Base-by-base conservation (phyloP, 2,888 invertebrate genomes). In the Malachius bipustulatus region DNA sequence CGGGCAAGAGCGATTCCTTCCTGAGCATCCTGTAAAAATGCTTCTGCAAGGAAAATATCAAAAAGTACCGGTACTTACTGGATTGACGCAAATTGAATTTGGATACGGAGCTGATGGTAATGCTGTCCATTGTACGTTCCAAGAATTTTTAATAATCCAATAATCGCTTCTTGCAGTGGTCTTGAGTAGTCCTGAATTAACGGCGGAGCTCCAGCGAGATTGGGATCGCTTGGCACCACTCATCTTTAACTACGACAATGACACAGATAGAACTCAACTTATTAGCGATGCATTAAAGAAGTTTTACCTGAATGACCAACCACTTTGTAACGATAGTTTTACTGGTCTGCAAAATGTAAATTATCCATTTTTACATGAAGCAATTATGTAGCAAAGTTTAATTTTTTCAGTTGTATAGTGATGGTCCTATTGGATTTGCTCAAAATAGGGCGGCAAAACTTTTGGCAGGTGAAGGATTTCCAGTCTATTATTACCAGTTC, bases 11-110 rank as follows among this genome's bases (percentile, higher is more conserved):
- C 62, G 76, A 38, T 82, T 79, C 55, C 58, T 82, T n/a, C 46
- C 64, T 0, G 70, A 68, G 9, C 69, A 76, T 48, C 81, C 81
- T 0, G 59, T 67, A 24, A 65, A 66, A 28, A 62, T 73, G 3
- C 71, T 77, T 34, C 60, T 65, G 16, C 54, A 66, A 36, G 74
- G 75, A 2, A 63, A 69, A 27, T 70, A 75, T 39, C 62, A 71
- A 44, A 65, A 71, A 32, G 73, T 81, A 14, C 81, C 82, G 1
- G 57, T 74, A 36, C 70, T 82, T 32, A 65, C 74, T 41, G 77
- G 79, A 35, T 67, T 77, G 46, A 77, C 77, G 0, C 66, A 69
- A 33, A 72, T 76, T 42, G 82, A 82, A 57, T 77, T 80, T 59
- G 73, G 69, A 36, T 69, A 70, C 46, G 65, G 67, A 36, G 75